These are phyloP conservation scores for Lamellibrachia columna DNA, from an alignment of 2,888 invertebrate species.

Conservation along the genomic window DNA sequence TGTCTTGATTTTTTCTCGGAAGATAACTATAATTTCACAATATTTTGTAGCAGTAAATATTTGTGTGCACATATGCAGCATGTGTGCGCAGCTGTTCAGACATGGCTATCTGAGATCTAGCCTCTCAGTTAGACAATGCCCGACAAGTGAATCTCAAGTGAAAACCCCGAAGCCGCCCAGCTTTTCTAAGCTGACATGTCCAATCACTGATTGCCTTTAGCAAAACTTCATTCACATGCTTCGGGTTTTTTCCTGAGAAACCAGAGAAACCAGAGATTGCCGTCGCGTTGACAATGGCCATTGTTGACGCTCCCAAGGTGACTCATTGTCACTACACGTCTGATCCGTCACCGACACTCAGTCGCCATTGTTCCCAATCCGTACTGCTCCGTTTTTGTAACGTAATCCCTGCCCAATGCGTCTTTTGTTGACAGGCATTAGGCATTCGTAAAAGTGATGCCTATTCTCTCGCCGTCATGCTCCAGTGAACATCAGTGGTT, in stretches of 20 bases:
- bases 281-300: neutral
- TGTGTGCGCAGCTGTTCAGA: neutral
- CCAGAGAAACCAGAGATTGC: neutral
- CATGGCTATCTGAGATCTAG: neutral
- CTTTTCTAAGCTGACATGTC: slow-evolving; percentile 1
- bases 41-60: neutral
- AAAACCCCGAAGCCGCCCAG: neutral
- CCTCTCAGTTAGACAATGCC: neutral
- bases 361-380: neutral
- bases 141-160: neutral
- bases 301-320: neutral
- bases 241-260: neutral
- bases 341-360: neutral
- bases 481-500: neutral
- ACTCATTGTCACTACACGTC: neutral
- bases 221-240: neutral
- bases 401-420: neutral
- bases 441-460: neutral
- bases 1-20: too few relatives aligned
- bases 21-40: too few relatives aligned
- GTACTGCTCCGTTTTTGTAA: neutral
- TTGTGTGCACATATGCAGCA: neutral
- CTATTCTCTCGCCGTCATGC: neutral
- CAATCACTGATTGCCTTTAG: neutral
- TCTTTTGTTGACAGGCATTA: neutral